Conservation (phyloP, 1,140 invertebrate species). For the Zaprionus davidi region DNA sequence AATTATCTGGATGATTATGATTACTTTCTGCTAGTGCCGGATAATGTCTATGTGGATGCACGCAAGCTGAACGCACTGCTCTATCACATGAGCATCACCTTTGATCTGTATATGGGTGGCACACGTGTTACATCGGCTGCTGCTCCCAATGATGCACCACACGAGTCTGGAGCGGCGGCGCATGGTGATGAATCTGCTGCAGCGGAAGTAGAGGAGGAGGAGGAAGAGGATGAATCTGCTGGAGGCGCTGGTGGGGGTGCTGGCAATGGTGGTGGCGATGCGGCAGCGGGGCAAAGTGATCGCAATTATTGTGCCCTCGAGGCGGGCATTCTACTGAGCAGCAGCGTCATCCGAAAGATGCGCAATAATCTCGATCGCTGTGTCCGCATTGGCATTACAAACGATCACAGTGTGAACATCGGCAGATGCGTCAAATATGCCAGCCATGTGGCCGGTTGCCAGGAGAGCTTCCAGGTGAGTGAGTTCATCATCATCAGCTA, state of each 20-base stretch:
- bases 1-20: constrained; percentile 95
- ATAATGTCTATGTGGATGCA: constrained; percentile 92
- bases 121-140: constrained; percentile 36
- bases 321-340: constrained; percentile 90
- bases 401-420: constrained; percentile 92
- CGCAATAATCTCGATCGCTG: constrained; percentile 92
- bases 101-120: constrained; percentile 91
- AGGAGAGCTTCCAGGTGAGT: constrained; percentile 85
- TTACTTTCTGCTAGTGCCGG: constrained; percentile 94
- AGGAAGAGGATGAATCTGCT: neutral
- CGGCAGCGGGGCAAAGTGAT: constrained; percentile 54
- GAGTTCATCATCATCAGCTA: too few relatives aligned
- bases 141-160: neutral
- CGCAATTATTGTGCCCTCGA: constrained; percentile 86
- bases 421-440: constrained; percentile 92
- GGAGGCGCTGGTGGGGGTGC: constrained; percentile 7
- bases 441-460: constrained; percentile 86
- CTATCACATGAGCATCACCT: constrained; percentile 91
- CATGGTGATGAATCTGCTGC: neutral
- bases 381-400: constrained; percentile 91
- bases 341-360: constrained; percentile 90
- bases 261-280: constrained; percentile 4
- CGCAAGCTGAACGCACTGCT: constrained; percentile 89
- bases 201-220: neutral
- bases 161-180: neutral